Conservation (phyloP, 1,140 invertebrate genomes). For the Arctopsyche grandis region DNA sequence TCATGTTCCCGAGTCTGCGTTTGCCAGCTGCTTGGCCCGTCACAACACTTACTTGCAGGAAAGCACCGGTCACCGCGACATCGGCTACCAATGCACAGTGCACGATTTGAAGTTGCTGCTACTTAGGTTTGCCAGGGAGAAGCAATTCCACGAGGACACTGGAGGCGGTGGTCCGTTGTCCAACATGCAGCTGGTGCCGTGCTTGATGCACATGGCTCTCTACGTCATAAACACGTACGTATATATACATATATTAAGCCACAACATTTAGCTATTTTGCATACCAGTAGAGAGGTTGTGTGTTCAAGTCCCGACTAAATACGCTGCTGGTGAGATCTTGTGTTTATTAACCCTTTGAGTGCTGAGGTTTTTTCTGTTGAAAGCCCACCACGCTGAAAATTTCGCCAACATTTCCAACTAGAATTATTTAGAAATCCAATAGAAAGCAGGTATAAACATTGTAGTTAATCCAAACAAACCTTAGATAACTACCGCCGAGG, state of each 20-base stretch:
- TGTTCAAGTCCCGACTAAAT: too few relatives aligned
- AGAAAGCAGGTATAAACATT: too few relatives aligned
- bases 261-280: not conserved
- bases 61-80: conserved; percentile 87
- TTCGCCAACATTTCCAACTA: too few relatives aligned
- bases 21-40: conserved; percentile 91
- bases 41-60: conserved; percentile 88
- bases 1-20: conserved; percentile 93
- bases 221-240: conserved; percentile 91
- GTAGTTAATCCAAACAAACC: too few relatives aligned
- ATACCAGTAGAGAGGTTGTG: too few relatives aligned
- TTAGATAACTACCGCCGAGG: too few relatives aligned
- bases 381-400: too few relatives aligned
- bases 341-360: too few relatives aligned
- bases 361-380: too few relatives aligned
- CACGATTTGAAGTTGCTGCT: conserved; percentile 95
- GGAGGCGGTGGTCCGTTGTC: conserved; percentile 96
- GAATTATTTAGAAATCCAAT: too few relatives aligned
- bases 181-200: conserved; percentile 96
- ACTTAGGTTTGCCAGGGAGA: conserved; percentile 90
- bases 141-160: conserved; percentile 96
- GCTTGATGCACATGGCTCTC: conserved; percentile 93
- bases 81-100: conserved; percentile 86
- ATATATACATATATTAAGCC: conserved; percentile 18
- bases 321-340: too few relatives aligned